Percentiles rank a stretch among this genome's conserved stretches.
phyloP scores from a whole-genome alignment of 2,113 vertebrate species.

The Scytalopus superciliaris region DNA sequence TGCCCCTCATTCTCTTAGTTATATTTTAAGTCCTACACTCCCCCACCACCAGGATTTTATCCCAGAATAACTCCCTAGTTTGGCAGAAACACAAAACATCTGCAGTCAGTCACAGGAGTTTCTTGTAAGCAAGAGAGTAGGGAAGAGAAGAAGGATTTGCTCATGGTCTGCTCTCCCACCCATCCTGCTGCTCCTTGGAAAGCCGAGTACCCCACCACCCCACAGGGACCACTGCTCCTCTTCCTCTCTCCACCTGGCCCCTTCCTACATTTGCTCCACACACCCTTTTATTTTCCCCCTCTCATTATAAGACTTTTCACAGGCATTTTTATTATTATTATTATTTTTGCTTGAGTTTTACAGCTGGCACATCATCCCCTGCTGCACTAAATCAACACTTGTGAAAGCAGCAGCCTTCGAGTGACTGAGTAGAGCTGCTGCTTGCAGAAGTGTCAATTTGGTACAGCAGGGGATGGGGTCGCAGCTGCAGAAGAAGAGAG shows the following conservation, averaged over 20 bases:
- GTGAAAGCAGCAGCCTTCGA: slow-evolving; percentile 70
- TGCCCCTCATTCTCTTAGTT: neutral
- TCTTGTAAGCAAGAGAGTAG: neutral
- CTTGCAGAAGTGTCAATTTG: slow-evolving; percentile 77
- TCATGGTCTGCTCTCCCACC: fast-evolving
- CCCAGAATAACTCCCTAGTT: neutral
- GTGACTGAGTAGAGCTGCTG: slow-evolving; percentile 59
- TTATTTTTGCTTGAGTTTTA: slow-evolving; percentile 61
- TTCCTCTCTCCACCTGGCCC: neutral
- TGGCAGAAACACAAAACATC: neutral
- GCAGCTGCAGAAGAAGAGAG: slow-evolving; percentile 71
- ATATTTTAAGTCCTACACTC: neutral
- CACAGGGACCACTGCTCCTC: neutral
- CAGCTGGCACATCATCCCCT: slow-evolving; percentile 70
- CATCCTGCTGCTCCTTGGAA: neutral
- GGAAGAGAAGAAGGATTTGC: neutral
- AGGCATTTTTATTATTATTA: neutral
- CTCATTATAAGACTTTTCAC: neutral
- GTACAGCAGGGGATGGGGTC: slow-evolving; percentile 68
- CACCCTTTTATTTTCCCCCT: neutral
- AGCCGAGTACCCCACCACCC: neutral
- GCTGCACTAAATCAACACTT: slow-evolving; percentile 79
- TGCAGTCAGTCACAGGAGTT: neutral
- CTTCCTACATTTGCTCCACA: neutral
- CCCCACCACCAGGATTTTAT: neutral